Evolutionary conservation across 1,140 invertebrate species (phyloP).

Genomic region (Drosophila rhopaloa): DNA sequence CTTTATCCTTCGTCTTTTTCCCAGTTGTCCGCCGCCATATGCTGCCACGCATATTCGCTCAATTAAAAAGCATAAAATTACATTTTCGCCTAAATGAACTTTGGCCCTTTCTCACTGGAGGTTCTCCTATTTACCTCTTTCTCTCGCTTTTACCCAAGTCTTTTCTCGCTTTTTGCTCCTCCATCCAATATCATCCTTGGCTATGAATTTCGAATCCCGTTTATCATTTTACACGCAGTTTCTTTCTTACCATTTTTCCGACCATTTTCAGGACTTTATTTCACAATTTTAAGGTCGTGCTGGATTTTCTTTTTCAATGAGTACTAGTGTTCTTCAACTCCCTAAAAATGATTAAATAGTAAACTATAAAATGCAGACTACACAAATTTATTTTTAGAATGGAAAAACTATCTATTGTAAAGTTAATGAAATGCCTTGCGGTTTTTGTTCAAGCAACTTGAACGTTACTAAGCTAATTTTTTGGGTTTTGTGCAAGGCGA

Average conservation of each 20-base stretch:
- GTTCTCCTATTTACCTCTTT: conserved; percentile 6
- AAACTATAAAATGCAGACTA: no score
- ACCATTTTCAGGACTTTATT: background rate
- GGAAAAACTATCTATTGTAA: conserved; percentile 13
- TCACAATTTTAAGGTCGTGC: no score
- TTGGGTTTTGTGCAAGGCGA: background rate
- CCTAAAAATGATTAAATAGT: no score
- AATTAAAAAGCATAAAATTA: conserved; percentile 84
- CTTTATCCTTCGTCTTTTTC: conserved; percentile 25
- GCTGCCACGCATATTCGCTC: conserved; percentile 77
- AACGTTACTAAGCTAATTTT: conserved; percentile 27
- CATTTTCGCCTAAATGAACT: conserved; percentile 80
- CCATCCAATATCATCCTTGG: conserved; percentile 6
- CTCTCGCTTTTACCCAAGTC: background rate
- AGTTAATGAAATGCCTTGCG: conserved; percentile 57
- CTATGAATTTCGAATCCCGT: conserved; percentile 6
- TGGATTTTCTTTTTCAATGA: no score
- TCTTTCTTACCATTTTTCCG: conserved; percentile 10
- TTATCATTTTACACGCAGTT: conserved; percentile 9
- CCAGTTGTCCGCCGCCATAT: conserved; percentile 53
- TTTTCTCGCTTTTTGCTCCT: background rate
- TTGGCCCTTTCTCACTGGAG: conserved; percentile 17
- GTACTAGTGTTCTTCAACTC: no score
- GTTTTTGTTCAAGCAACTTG: conserved; percentile 30
- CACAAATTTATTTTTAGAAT: no score